Evolutionary conservation across 2,797 vertebrate genomes (phyloP), one percentile per base, ranked within the genome.

Genomic region (Discoglossus pictus): DNA sequence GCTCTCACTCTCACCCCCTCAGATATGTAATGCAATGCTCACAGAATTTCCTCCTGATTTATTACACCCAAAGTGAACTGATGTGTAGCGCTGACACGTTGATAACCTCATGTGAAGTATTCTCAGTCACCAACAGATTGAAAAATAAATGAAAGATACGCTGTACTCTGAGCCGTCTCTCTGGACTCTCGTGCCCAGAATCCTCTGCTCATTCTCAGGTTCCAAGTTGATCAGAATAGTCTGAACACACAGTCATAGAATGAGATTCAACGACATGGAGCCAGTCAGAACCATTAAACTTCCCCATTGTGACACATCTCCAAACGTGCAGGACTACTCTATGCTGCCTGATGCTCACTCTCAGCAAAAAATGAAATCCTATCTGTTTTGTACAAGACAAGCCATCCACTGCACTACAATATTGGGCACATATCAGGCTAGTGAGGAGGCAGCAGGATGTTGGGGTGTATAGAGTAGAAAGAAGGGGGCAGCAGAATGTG

Each of bases 121-220:
- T 71, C 68, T 71, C 68, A 71, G 61, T 71, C 68, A 71, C 68
- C 53, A 64, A 51, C 68, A 71, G 68, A 71, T 71, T 71, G 68
- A 71, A 71, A 71, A 71, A 71, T 71, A 71, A 71, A 71, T 71
- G 68, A 71, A 64, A 71, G 65, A 71, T 71, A 71, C 53, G 46
- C 53, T 64, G 68, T 61, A 71, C 64, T 71, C 61, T 65, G 68
- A 71, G 59, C 64, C 59, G 68, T 64, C 61, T 63, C 61, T 42
- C 61, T 56, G 68, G 61, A 64, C 52, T 61, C 46, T 36, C 39
- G 52, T 71, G 38, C 53, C 68, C 38, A 52, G 61, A 65, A 71
- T 71, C 65, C 46, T 58, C 61, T 63, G 54, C 61, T 71, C 68
- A 71, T 71, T 71, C 53, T 38, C 42, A 71, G 56, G 53, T 51